Conservation (phyloP, 2,888 invertebrate species). For the Ephialtes manifestator region DNA sequence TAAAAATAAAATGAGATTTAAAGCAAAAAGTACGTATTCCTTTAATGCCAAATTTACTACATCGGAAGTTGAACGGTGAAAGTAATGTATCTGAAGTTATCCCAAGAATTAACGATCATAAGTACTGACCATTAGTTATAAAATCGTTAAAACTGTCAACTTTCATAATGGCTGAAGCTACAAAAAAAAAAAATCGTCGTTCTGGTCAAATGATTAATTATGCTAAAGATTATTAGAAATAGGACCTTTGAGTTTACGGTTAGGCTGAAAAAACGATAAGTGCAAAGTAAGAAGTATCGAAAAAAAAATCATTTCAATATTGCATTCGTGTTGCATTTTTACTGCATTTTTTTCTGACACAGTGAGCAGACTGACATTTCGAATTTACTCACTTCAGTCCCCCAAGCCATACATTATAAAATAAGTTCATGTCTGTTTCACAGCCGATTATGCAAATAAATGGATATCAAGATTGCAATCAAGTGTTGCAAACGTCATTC, state of each 20-base stretch:
- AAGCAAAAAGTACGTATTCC: too few species aligned
- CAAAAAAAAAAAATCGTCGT: background rate
- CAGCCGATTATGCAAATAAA: conserved; percentile 1
- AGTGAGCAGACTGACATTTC: background rate
- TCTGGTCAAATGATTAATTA: background rate
- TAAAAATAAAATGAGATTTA: too few species aligned
- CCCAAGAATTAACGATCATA: background rate
- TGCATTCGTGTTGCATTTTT: background rate
- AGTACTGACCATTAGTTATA: background rate
- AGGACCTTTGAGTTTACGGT: background rate
- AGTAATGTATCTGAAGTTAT: too few species aligned
- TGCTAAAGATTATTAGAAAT: background rate
- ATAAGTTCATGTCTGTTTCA: background rate
- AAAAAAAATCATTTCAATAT: background rate
- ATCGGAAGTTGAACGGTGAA: too few species aligned
- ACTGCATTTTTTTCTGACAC: background rate
- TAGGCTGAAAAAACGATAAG: background rate
- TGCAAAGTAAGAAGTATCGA: background rate
- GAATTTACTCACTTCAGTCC: background rate
- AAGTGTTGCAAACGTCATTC: background rate
- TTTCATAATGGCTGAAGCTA: background rate
- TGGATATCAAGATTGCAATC: background rate
- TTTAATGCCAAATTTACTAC: too few species aligned
- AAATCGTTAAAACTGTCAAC: background rate
- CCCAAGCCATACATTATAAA: background rate